phyloP scores from a whole-genome alignment of 2,113 vertebrate genomes.

The Haplotaxodon microlepis region DNA sequence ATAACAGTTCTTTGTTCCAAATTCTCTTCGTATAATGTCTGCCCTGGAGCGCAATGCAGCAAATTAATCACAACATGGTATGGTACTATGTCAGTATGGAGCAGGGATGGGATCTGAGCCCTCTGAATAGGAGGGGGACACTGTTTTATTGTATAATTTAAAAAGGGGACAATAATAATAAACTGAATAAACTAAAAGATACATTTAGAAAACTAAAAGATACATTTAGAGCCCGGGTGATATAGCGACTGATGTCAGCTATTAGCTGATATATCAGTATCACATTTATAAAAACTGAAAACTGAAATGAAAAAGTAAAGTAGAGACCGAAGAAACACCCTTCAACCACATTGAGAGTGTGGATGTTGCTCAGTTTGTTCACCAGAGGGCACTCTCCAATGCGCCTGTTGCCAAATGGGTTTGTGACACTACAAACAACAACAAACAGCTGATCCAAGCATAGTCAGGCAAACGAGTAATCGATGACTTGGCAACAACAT shows the following conservation, averaged over 20 bases:
- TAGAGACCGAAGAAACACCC: not conserved
- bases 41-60: not conserved
- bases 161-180: not conserved
- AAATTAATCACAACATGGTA: conserved; percentile 8
- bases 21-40: not conserved
- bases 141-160: not conserved
- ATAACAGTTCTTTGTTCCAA: not conserved
- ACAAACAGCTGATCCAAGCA: not conserved
- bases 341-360: not conserved
- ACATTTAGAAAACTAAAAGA: not conserved
- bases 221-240: not conserved
- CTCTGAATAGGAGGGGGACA: not conserved
- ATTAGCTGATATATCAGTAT: not conserved
- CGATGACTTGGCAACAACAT: not conserved
- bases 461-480: not conserved
- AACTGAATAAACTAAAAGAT: not conserved
- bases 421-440: not conserved
- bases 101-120: not conserved
- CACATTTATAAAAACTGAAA: not conserved
- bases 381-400: not conserved
- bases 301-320: not conserved
- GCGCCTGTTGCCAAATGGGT: not conserved
- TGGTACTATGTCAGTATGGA: not conserved
- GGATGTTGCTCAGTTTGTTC: not conserved
- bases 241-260: not conserved